These are phyloP conservation scores for Drosophila colorata DNA, from an alignment of 2,888 invertebrate genomes.

Conservation along the genomic window DNA sequence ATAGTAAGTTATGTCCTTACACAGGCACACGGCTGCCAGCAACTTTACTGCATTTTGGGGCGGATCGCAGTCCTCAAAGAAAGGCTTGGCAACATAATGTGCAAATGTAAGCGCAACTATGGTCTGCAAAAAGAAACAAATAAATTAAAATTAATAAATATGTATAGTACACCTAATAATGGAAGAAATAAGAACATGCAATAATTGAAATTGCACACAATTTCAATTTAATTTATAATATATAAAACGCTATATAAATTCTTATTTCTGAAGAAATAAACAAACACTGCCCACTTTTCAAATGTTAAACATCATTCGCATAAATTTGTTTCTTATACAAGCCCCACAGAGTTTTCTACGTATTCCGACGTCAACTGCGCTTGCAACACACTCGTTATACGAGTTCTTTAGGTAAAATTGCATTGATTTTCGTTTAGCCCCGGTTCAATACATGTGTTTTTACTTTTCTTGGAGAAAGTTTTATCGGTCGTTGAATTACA, in stretches of 20 bases:
- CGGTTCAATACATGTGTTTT: slow-evolving; percentile 17
- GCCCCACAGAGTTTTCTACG: slow-evolving; percentile 1
- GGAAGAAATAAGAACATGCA: no score
- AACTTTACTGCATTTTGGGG: slow-evolving; percentile 92
- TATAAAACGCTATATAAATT: no score
- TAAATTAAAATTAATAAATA: not conserved
- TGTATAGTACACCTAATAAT: no score
- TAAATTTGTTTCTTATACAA: no score
- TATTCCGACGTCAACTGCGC: not conserved
- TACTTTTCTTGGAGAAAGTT: slow-evolving; percentile 39
- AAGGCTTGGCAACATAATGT: slow-evolving; percentile 94
- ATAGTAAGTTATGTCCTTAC: slow-evolving; percentile 87
- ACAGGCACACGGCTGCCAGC: slow-evolving; percentile 92
- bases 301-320: no score
- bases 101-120: slow-evolving; percentile 97
- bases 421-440: not conserved
- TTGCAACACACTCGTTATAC: slow-evolving; percentile 11
- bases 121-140: slow-evolving; percentile 86
- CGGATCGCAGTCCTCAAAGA: slow-evolving; percentile 91
- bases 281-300: no score
- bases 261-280: no score
- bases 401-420: slow-evolving; percentile 21
- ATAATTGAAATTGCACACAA: no score
- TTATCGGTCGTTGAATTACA: not conserved
- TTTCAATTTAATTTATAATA: no score